Percentiles rank a stretch among this genome's conserved stretches.
Evolutionary conservation across 2,888 invertebrate genomes (phyloP).

Genomic region (Onchidella celtica): DNA sequence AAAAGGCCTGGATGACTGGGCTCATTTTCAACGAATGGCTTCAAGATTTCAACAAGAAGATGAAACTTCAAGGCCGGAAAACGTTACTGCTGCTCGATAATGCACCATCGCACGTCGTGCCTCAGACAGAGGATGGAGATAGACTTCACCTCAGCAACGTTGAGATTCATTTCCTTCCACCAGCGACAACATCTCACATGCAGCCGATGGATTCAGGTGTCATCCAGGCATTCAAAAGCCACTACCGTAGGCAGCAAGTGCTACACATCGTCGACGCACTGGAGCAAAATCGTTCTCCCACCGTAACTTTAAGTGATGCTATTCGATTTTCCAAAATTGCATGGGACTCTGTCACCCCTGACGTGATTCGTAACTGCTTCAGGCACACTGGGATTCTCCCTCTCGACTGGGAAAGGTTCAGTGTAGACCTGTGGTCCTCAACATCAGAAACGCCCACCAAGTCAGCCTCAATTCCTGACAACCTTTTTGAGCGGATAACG

Average conservation of each 20-base stretch:
- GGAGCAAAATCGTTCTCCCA: slow-evolving; percentile 18
- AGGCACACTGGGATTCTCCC: slow-evolving; percentile 27
- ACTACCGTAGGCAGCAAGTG: neutral
- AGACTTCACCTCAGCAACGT: neutral
- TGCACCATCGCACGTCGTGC: neutral
- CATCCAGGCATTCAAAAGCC: neutral
- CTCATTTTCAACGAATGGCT: slow-evolving; percentile 52
- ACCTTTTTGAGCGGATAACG: slow-evolving; percentile 12
- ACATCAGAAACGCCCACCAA: neutral
- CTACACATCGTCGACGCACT: slow-evolving; percentile 12
- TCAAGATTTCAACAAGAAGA: slow-evolving; percentile 37
- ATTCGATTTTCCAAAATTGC: slow-evolving; percentile 25
- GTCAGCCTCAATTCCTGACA: neutral
- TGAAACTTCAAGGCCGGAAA: slow-evolving; percentile 37
- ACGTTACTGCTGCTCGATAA: slow-evolving; percentile 44
- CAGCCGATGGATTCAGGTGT: neutral
- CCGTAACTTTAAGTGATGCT: slow-evolving; percentile 27
- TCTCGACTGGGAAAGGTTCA: neutral
- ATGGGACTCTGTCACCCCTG: slow-evolving; percentile 25
- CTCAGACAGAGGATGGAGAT: neutral
- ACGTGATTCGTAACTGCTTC: slow-evolving; percentile 26
- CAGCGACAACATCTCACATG: neutral
- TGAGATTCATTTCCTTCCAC: neutral
- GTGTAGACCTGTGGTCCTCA: neutral
- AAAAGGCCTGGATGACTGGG: slow-evolving; percentile 57